Evolutionary conservation across 2,888 invertebrate genomes (phyloP).

Genomic region (Amitus sp.): DNA sequence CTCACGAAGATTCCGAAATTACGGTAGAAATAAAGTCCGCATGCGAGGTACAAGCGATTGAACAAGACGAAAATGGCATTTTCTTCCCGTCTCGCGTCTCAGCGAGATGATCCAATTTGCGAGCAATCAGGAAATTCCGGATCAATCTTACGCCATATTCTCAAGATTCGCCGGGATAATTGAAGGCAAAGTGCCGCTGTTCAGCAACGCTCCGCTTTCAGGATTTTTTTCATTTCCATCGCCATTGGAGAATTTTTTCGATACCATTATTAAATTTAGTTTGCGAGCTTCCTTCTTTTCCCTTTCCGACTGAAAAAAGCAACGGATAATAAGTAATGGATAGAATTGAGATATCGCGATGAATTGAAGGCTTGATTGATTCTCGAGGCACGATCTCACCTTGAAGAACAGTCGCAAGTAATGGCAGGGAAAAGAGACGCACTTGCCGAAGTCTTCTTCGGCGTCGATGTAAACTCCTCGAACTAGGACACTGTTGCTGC

Average conservation of each 20-base stretch:
- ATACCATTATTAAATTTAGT: constrained; percentile 53
- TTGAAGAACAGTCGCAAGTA: constrained; percentile 82
- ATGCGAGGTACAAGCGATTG: background rate
- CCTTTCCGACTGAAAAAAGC: constrained; percentile 56
- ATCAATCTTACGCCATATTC: constrained; percentile 46
- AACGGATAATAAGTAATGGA: no score
- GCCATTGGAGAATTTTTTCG: constrained; percentile 48
- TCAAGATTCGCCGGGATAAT: constrained; percentile 53
- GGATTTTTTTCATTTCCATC: constrained; percentile 53
- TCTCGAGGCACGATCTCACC: no score
- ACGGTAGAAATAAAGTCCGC: background rate
- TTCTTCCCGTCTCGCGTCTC: background rate
- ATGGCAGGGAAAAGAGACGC: constrained; percentile 85
- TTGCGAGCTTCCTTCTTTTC: constrained; percentile 61
- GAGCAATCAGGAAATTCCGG: constrained; percentile 15
- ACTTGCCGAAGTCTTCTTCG: constrained; percentile 83
- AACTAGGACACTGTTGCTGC: constrained; percentile 87
- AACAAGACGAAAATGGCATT: constrained; percentile 3
- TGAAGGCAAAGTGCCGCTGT: constrained; percentile 47
- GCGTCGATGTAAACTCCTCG: constrained; percentile 90
- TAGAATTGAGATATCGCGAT: no score
- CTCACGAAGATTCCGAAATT: no score
- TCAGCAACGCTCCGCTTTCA: constrained; percentile 56
- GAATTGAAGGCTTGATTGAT: no score
- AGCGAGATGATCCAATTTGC: constrained; percentile 15